These are phyloP conservation scores for Sphaeridia pumilis DNA, from an alignment of 2,888 invertebrate genomes.

Conservation along the genomic window DNA sequence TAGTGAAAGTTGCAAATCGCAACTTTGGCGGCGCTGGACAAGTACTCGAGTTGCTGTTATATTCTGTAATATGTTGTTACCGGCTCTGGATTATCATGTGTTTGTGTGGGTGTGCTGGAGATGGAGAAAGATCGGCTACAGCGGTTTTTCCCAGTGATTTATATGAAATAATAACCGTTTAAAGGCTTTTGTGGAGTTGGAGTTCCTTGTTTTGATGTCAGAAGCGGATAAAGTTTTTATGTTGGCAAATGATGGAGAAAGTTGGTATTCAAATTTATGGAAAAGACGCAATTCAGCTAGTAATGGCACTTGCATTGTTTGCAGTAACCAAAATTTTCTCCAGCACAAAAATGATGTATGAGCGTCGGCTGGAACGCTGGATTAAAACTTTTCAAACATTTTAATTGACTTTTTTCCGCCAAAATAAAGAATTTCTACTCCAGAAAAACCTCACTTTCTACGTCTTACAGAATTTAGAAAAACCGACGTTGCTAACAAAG, in stretches of 20 bases:
- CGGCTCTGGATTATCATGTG: background rate
- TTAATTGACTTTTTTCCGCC: slow-evolving; percentile 2
- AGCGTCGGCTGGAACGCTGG: background rate
- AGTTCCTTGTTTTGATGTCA: background rate
- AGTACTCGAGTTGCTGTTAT: no score
- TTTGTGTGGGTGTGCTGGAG: background rate
- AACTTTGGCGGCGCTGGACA: no score
- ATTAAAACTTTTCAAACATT: background rate
- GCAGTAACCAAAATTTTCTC: background rate
- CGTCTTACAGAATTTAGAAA: background rate
- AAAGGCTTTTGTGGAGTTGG: background rate
- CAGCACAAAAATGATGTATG: background rate
- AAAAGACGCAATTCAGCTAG: background rate
- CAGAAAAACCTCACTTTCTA: no score
- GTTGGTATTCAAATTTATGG: slow-evolving; percentile 3
- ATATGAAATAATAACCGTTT: slow-evolving; percentile 2
- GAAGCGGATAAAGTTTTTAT: background rate
- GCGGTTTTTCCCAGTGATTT: background rate
- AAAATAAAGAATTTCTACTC: no score
- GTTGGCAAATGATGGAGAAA: background rate
- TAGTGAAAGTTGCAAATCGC: no score
- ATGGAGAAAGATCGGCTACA: background rate
- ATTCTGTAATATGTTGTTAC: background rate
- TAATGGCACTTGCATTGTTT: background rate
- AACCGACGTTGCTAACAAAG: no score